Percentiles rank a stretch among this genome's conserved stretches.
These are phyloP conservation scores for Ips typographus DNA, from an alignment of 1,140 invertebrate genomes.

Conservation along the genomic window DNA sequence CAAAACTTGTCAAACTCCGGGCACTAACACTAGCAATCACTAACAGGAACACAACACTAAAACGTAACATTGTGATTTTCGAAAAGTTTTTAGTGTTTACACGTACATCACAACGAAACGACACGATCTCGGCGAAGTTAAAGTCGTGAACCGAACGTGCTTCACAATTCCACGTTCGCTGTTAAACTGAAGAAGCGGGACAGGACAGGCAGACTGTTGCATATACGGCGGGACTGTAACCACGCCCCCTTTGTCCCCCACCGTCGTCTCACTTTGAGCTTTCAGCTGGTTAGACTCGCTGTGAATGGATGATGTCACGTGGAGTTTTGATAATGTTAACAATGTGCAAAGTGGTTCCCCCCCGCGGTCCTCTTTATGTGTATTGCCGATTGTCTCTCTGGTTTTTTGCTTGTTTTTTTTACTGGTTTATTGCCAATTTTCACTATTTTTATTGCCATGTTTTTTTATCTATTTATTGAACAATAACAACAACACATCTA, in stretches of 20 bases:
- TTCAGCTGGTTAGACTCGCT: conserved; percentile 40
- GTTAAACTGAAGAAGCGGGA: conserved; percentile 31
- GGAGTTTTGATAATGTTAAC: conserved; percentile 43
- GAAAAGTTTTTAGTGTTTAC: not conserved
- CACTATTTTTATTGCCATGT: too few relatives aligned
- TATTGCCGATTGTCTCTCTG: not conserved
- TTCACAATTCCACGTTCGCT: conserved; percentile 3
- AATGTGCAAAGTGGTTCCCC: conserved; percentile 39
- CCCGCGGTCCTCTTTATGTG: not conserved
- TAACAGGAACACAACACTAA: too few relatives aligned
- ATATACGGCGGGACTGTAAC: conserved; percentile 41
- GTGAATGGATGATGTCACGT: conserved; percentile 48
- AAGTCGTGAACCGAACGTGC: not conserved
- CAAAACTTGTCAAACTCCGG: conserved; percentile 50
- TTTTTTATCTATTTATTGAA: too few relatives aligned
- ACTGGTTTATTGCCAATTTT: too few relatives aligned
- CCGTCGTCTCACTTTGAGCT: conserved; percentile 38
- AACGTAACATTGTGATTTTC: too few relatives aligned
- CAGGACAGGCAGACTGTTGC: conserved; percentile 41
- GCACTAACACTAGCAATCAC: conserved; percentile 34
- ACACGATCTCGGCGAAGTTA: conserved; percentile 15
- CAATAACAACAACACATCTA: too few relatives aligned
- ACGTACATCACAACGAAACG: not conserved
- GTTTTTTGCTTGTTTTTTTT: too few relatives aligned
- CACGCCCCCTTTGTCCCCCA: conserved; percentile 43